These are phyloP conservation scores for Bacillus rossius DNA, from an alignment of 1,140 invertebrate species.

Conservation along the genomic window DNA sequence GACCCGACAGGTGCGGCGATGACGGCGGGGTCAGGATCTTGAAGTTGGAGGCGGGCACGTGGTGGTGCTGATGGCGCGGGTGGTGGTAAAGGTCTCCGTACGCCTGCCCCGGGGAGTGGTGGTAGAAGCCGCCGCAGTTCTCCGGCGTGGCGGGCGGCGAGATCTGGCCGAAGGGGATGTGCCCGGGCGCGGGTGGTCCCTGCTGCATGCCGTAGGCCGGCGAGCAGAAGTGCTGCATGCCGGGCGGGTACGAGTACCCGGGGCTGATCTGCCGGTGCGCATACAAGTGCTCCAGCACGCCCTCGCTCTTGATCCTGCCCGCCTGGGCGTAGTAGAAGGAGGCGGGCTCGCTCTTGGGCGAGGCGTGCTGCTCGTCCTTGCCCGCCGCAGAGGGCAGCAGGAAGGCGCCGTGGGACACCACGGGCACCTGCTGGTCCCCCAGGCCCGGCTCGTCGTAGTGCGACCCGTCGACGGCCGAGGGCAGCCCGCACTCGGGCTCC, in stretches of 20 bases:
- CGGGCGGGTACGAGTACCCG: slow-evolving; percentile 1
- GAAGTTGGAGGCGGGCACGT: slow-evolving; percentile 18
- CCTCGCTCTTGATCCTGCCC: slow-evolving; percentile 7
- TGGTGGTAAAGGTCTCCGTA: slow-evolving; percentile 19
- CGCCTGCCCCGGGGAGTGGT: slow-evolving; percentile 8
- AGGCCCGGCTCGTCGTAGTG: no score
- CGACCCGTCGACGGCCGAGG: background rate
- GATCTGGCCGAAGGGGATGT: slow-evolving; percentile 32
- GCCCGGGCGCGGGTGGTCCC: background rate
- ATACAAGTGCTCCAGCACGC: background rate
- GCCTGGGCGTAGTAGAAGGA: slow-evolving; percentile 11
- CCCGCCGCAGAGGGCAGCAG: background rate
- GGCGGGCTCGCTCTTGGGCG: slow-evolving; percentile 5
- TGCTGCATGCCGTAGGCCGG: background rate
- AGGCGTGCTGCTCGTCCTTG: background rate
- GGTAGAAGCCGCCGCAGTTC: slow-evolving; percentile 17
- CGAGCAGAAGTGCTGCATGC: slow-evolving; percentile 9
- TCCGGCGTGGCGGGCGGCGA: slow-evolving; percentile 47
- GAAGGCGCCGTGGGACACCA: slow-evolving; percentile 4
- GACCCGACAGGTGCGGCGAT: slow-evolving; percentile 39
- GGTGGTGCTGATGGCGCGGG: background rate
- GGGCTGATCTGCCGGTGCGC: background rate
- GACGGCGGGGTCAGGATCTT: slow-evolving; percentile 46
- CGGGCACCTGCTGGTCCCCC: slow-evolving; percentile 16
- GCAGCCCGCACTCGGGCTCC: no score